Evolutionary conservation across 2,888 invertebrate genomes (phyloP), one percentile per base, ranked within the genome.

Genomic region (Nemotelus pantherinus): DNA sequence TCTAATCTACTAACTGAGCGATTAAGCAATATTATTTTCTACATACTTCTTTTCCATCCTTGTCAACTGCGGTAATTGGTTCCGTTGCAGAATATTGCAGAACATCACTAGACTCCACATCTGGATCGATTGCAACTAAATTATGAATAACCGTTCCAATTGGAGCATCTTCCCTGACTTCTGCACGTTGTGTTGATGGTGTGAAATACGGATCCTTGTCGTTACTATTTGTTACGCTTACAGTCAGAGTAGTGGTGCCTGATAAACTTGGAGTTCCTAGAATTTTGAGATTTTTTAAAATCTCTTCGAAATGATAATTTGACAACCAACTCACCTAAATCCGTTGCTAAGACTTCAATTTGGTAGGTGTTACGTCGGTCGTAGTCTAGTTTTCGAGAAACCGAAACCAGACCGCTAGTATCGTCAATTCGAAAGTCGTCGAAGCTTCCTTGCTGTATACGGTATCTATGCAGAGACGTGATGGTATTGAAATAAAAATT

Each of bases 371-470:
- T 92, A 70, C 94, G 89, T 79, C 92, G 89, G 83, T 96, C 96
- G 83, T 91, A 96, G 86, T 97, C 96, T 48, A 98, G 89, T 83
- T 92, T 93, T 0, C 93, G 91, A 0, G 93, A 90, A 0, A 97
- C 93, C 0, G 89, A 90, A 41, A 97, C 90, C 1, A 92, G 89
- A 0, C 97, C 97, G 0, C 92, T 92, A 0, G 88, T 88, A 81
- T 93, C 92, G 84, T 95, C 92, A n/a, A 97, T 91, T 0, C 87
- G 86, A 85, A 98, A 98, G 81, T 96, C 93, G 81, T 95, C 95
- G 80, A 94, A 92, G 0, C 93, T 93, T 2, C 97, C 97, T 84
- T 93, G 93, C 81, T 94, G 93, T 81, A 98, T 93, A 79, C 91
- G 89, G 85, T 97, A 97, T 81, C 86, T 85, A 77, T 25, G 63